These are phyloP conservation scores for Tinamus guttatus DNA, from an alignment of 2,113 vertebrate species.

Conservation along the genomic window DNA sequence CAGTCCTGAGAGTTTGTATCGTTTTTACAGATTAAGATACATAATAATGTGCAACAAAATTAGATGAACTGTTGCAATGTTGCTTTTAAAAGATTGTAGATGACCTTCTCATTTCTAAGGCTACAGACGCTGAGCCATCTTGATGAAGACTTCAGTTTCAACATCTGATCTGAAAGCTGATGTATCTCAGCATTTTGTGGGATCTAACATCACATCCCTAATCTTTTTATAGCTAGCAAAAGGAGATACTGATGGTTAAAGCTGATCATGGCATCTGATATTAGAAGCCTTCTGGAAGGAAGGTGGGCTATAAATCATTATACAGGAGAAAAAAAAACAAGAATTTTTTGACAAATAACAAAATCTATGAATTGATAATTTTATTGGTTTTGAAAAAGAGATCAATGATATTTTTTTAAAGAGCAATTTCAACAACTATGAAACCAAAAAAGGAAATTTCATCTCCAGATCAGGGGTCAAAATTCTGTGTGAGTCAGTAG, in stretches of 20 bases:
- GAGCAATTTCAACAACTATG: not conserved
- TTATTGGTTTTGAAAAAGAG: not conserved
- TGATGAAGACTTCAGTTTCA: not conserved
- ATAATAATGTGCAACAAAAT: not conserved
- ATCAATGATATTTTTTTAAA: not conserved
- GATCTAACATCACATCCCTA: not conserved
- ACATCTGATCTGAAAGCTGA: not conserved
- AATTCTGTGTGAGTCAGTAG: not conserved
- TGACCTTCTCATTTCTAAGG: accelerated
- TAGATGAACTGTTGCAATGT: not conserved
- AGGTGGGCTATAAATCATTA: not conserved
- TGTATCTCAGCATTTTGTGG: not conserved
- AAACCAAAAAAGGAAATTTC: not conserved
- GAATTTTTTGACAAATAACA: not conserved
- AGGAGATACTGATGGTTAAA: not conserved
- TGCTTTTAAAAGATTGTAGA: not conserved
- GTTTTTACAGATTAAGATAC: not conserved
- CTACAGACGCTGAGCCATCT: not conserved
- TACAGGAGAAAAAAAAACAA: not conserved
- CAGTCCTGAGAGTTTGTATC: not conserved
- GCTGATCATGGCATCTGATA: not conserved
- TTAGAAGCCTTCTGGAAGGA: not conserved
- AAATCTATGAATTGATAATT: accelerated
- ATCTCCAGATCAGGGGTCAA: not conserved
- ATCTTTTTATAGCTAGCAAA: not conserved